Evolutionary conservation across 2,888 invertebrate genomes (phyloP).

Genomic region (Amitus sp.): DNA sequence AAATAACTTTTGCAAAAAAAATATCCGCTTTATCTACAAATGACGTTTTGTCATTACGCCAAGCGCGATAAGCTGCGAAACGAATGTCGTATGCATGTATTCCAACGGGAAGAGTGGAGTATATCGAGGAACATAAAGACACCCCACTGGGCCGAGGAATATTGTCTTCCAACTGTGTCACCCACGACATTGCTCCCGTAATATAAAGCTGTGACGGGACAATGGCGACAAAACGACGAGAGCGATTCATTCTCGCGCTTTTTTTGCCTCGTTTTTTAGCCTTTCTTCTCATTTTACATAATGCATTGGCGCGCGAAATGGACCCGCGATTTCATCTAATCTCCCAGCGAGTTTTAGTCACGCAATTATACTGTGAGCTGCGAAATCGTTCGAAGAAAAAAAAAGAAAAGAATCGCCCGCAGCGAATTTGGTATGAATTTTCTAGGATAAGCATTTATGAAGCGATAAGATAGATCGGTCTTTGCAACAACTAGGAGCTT

Average conservation of each 20-base stretch:
- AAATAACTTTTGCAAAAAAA: not conserved
- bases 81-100: slow-evolving; percentile 23
- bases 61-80: slow-evolving; percentile 26
- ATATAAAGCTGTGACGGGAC: slow-evolving; percentile 41
- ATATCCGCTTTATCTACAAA: not conserved
- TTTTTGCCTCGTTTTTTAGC: slow-evolving; percentile 1
- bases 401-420: no score
- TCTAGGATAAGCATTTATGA: no score
- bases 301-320: slow-evolving; percentile 25
- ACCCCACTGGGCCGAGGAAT: slow-evolving; percentile 35
- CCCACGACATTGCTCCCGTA: slow-evolving; percentile 38
- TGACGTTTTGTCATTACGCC: slow-evolving; percentile 15
- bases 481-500: not conserved
- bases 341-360: not conserved
- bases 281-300: slow-evolving; percentile 25
- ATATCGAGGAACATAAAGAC: slow-evolving; percentile 39
- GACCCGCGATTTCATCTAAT: slow-evolving; percentile 8
- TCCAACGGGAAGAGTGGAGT: slow-evolving; percentile 29
- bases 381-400: no score
- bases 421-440: no score
- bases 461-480: no score
- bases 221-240: slow-evolving; percentile 39
- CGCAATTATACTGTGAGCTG: not conserved
- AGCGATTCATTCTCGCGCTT: slow-evolving; percentile 35
- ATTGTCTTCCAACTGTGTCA: slow-evolving; percentile 41